Base-by-base conservation (phyloP, 2,113 vertebrate species). In the Tichodroma muraria region DNA sequence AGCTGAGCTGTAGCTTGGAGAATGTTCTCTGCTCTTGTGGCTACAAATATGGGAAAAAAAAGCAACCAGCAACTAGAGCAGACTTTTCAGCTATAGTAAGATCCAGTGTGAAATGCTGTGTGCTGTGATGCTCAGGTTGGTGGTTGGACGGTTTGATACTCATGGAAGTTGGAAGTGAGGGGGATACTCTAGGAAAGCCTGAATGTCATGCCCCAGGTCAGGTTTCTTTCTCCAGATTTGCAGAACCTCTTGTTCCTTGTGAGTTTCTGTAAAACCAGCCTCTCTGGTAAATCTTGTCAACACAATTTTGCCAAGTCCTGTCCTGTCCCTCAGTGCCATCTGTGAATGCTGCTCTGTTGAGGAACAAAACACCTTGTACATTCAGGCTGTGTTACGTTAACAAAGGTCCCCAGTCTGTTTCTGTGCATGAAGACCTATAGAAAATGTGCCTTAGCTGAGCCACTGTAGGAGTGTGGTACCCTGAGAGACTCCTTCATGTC, bases 161-260 rank as follows among this genome's bases (percentile, higher is more conserved):
- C 8, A 1, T 35, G 33, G 47, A 42, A 42, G 19, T 6, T 69
- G 21, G 16, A 25, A 52, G 3, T 25, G 22, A 83, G 19, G 8
- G 22, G 14, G 6, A 37, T 52, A 10, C 4, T 50, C 9, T 6
- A 19, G 42, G 33, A 52, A 60, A 85, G 21, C 33, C 27, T 1
- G 1, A 6, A 18, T 11, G 3, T n/a, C 5, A 2, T 54, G 31
- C 33, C n/a, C 11, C 6, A 3, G 17, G 4, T 44, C 2, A 1
- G 40, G 10, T 72, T 3, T 3, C 50, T 82, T 80, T 72, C 44
- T 85, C 31, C 12, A 7, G 17, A 16, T 88, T 60, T 66, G 6
- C 37, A 61, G 80, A 64, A n/a, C 23, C 14, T 50, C 37, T 53
- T 44, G 27, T 60, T 85, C 16, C 22, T 30, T 27, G n/a, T 44